Percentiles rank a stretch among this genome's conserved stretches.
Evolutionary conservation across 2,888 invertebrate genomes (phyloP).

Genomic region (Linyphia triangularis): DNA sequence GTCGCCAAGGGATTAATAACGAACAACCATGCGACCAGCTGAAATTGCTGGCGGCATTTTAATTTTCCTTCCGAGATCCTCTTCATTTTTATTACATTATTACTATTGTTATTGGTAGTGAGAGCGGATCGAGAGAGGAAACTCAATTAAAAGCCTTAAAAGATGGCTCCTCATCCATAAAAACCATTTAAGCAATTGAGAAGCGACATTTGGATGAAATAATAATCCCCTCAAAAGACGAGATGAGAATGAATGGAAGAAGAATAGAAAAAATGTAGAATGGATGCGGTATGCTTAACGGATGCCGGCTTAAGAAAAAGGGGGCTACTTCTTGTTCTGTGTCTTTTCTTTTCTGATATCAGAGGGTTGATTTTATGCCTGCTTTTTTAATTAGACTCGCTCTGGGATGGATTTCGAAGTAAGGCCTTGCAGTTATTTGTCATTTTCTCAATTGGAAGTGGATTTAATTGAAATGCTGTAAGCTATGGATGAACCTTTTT

Average conservation of each 20-base stretch:
- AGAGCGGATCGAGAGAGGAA: slow-evolving; percentile 22
- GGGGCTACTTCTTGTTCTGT: slow-evolving; percentile 1
- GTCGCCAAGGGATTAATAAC: slow-evolving; percentile 66
- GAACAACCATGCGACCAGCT: slow-evolving; percentile 51
- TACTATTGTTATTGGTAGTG: slow-evolving; percentile 43
- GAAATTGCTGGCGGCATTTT: slow-evolving; percentile 66
- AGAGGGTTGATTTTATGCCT: not conserved
- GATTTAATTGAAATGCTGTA: no score
- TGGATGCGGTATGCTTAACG: slow-evolving; percentile 52
- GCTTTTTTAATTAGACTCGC: slow-evolving; percentile 26
- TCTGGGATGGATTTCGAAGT: not conserved
- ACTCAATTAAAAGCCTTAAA: slow-evolving; percentile 63
- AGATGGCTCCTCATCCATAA: slow-evolving; percentile 50
- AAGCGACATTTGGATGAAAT: slow-evolving; percentile 51
- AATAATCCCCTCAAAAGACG: slow-evolving; percentile 36
- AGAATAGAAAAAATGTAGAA: not conserved
- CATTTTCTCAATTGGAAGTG: not conserved
- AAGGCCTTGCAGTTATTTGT: not conserved
- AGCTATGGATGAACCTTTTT: no score
- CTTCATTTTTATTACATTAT: slow-evolving; percentile 38
- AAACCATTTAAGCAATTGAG: slow-evolving; percentile 64
- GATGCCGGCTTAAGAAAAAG: slow-evolving; percentile 34
- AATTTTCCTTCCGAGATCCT: slow-evolving; percentile 57
- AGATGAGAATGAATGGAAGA: not conserved
- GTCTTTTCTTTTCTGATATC: slow-evolving; percentile 10